These are phyloP conservation scores for Drosophila dunni DNA, from an alignment of 1,140 invertebrate species.

Conservation along the genomic window DNA sequence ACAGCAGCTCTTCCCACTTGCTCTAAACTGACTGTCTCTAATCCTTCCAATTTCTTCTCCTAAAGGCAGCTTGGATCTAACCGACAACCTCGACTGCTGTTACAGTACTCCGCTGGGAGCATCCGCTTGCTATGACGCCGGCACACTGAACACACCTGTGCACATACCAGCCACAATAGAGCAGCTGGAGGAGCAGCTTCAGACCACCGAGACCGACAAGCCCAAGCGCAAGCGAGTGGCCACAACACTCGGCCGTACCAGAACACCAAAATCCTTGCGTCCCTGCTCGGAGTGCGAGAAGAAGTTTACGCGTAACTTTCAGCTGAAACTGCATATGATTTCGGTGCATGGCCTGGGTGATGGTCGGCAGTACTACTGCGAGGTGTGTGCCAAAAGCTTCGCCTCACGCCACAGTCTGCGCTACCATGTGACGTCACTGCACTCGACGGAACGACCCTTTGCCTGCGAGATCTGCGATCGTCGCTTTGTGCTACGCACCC, in stretches of 20 bases:
- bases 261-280: slow-evolving; percentile 50
- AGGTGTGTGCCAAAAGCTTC: slow-evolving; percentile 70
- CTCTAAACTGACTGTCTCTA: too few relatives aligned
- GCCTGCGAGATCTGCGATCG: slow-evolving; percentile 84
- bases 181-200: not conserved
- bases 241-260: not conserved
- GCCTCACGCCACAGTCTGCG: slow-evolving; percentile 75
- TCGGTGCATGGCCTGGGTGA: slow-evolving; percentile 72
- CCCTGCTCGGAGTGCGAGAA: slow-evolving; percentile 73
- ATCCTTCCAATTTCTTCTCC: not conserved
- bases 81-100: slow-evolving; percentile 11
- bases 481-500: slow-evolving; percentile 85
- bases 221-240: slow-evolving; percentile 25
- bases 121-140: slow-evolving; percentile 10
- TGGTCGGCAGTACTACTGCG: slow-evolving; percentile 67
- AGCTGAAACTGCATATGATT: slow-evolving; percentile 74
- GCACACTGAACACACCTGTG: slow-evolving; percentile 57
- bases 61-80: slow-evolving; percentile 31
- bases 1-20: too few relatives aligned
- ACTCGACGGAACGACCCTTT: slow-evolving; percentile 85
- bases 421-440: slow-evolving; percentile 77
- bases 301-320: slow-evolving; percentile 80
- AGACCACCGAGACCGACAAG: not conserved
- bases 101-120: not conserved
- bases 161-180: slow-evolving; percentile 41